A percentile compares a stretch with the other conserved stretches of the same genome.
Conservation (phyloP, 2,888 invertebrate species). For the Melieria omissa region DNA sequence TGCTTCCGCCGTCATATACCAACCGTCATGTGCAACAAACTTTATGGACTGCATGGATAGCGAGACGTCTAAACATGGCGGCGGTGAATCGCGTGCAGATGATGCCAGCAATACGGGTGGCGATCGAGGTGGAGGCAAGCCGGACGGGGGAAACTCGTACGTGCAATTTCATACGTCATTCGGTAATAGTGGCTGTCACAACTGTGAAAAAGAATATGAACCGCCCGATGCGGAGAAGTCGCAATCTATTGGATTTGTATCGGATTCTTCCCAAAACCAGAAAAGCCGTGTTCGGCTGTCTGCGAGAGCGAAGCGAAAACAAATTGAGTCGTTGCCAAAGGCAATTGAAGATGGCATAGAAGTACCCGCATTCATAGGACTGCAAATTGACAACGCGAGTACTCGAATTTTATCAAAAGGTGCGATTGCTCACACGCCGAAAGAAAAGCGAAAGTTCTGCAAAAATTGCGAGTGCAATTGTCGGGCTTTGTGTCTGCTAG, state of each 20-base stretch:
- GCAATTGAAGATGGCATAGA: not conserved
- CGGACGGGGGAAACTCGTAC: slow-evolving; percentile 31
- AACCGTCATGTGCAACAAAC: slow-evolving; percentile 71
- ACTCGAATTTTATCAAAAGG: not conserved
- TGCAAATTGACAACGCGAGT: not conserved
- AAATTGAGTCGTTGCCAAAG: not conserved
- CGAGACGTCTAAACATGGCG: slow-evolving; percentile 44
- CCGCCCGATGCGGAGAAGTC: slow-evolving; percentile 2
- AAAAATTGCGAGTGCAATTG: slow-evolving; percentile 17
- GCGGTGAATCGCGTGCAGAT: slow-evolving; percentile 16
- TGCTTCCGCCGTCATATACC: slow-evolving; percentile 89
- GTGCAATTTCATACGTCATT: slow-evolving; percentile 46
- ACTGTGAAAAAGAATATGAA: slow-evolving; percentile 50
- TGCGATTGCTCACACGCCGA: not conserved
- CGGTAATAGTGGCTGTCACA: slow-evolving; percentile 53
- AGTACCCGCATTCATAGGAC: not conserved
- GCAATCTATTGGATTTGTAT: not conserved
- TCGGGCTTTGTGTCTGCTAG: not conserved
- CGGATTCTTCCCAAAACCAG: slow-evolving; percentile 14
- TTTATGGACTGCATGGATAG: slow-evolving; percentile 62
- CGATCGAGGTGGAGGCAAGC: slow-evolving; percentile 11
- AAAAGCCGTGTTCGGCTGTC: slow-evolving; percentile 31
- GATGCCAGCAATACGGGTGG: slow-evolving; percentile 27
- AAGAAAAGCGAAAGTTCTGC: slow-evolving; percentile 1
- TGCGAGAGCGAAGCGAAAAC: not conserved